Conservation (phyloP, 2,113 vertebrate species). For the Girardinichthys multiradiatus region DNA sequence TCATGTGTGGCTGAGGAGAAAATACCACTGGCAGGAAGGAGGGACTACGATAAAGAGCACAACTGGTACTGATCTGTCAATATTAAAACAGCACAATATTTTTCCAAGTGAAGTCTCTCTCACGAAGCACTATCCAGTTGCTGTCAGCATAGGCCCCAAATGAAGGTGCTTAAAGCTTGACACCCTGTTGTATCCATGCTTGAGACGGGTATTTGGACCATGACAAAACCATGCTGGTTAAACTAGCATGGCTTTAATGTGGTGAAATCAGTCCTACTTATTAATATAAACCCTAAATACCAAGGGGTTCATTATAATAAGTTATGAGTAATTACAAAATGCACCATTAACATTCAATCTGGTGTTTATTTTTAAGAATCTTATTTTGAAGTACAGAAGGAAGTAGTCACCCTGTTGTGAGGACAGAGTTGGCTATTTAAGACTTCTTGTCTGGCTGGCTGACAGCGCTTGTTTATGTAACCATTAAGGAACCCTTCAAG, state of each 20-base stretch:
- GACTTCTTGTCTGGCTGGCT: not conserved
- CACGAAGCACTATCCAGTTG: not conserved
- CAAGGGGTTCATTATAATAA: not conserved
- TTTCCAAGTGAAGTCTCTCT: not conserved
- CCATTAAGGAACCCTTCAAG: not conserved
- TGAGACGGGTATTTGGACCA: no score
- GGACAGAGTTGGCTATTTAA: not conserved
- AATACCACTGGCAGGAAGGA: slow-evolving; percentile 16
- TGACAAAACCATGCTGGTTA: not conserved
- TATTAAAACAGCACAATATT: not conserved
- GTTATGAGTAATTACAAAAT: not conserved
- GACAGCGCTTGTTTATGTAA: not conserved
- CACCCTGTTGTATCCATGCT: no score
- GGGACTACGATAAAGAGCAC: slow-evolving; percentile 32
- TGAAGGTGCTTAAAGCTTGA: no score
- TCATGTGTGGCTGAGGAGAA: slow-evolving; percentile 42
- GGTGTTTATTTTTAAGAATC: not conserved
- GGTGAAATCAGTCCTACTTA: not conserved
- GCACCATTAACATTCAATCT: no score
- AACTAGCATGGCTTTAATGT: not conserved
- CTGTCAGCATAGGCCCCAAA: not conserved
- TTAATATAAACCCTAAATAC: not conserved
- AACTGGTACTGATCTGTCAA: slow-evolving; percentile 20
- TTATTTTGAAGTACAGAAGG: not conserved
- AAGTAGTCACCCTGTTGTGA: no score